A percentile compares a stretch with the other conserved stretches of the same genome.
phyloP scores from a whole-genome alignment of 2,797 vertebrate genomes.

The Ispidina lecontei region DNA sequence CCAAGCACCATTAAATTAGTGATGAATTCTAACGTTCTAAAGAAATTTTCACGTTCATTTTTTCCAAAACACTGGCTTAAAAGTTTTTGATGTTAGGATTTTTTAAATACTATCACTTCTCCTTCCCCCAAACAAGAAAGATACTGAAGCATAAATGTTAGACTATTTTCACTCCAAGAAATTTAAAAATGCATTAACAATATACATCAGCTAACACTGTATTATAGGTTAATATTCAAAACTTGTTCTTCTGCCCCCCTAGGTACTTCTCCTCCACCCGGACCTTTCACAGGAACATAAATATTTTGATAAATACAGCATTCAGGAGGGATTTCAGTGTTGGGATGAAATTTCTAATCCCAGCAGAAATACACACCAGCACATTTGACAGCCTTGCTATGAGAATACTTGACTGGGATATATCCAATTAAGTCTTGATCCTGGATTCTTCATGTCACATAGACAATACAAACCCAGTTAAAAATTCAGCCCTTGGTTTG shows the following conservation, averaged over 20 bases:
- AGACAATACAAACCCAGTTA: background rate
- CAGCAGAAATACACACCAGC: background rate
- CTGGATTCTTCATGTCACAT: background rate
- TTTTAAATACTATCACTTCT: background rate
- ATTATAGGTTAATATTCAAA: background rate
- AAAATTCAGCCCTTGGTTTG: background rate
- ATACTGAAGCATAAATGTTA: background rate
- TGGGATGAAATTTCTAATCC: background rate
- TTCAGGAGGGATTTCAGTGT: background rate
- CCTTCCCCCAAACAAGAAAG: background rate
- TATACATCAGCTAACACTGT: background rate
- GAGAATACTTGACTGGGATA: background rate
- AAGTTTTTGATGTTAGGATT: background rate
- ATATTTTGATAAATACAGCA: background rate
- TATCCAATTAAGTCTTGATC: background rate
- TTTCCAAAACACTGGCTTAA: background rate
- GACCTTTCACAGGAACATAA: background rate
- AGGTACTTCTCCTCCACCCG: background rate
- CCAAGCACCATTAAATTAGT: background rate
- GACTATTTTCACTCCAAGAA: background rate
- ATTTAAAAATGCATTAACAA: background rate
- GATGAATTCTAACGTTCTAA: background rate
- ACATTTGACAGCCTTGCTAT: background rate
- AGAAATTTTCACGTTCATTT: background rate
- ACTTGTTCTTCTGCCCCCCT: background rate